Evolutionary conservation across 2,888 invertebrate species (phyloP).

Genomic region (Petrophora chlorosata): DNA sequence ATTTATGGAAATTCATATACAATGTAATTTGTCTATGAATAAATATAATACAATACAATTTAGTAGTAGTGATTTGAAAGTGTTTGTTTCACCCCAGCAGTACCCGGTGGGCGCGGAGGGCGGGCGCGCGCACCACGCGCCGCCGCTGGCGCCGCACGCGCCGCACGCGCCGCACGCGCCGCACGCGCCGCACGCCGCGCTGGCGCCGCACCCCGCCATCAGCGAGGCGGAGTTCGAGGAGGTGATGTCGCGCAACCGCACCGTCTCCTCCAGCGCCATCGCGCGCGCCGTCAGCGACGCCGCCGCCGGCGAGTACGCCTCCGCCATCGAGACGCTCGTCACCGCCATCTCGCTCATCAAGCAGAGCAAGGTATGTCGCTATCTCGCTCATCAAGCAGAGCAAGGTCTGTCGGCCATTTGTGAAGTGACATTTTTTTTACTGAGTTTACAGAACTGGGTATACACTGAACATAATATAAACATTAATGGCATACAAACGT

Average conservation of each 20-base stretch:
- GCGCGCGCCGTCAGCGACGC: conserved; percentile 98
- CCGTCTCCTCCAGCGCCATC: conserved; percentile 98
- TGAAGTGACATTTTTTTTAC: too few relatives aligned
- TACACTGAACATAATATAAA: too few relatives aligned
- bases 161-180: conserved; percentile 34
- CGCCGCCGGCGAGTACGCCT: conserved; percentile 98
- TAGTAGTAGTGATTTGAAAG: too few relatives aligned
- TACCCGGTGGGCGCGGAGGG: conserved; percentile 42
- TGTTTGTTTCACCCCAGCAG: conserved; percentile 31
- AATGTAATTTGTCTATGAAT: too few relatives aligned
- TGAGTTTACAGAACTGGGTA: too few relatives aligned
- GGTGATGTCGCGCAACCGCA: conserved; percentile 96
- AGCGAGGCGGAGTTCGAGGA: conserved; percentile 99
- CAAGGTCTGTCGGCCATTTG: too few relatives aligned
- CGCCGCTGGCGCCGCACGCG: conserved; percentile 44
- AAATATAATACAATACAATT: too few relatives aligned
- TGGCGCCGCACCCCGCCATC: conserved; percentile 72
- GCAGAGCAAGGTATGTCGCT: conserved; percentile 93
- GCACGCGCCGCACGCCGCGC: conserved; percentile 34
- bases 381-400: not conserved
- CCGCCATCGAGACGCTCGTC: conserved; percentile 98
- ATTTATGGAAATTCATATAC: too few relatives aligned
- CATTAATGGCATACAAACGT: too few relatives aligned
- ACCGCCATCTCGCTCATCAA: conserved; percentile 99
- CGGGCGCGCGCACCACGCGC: conserved; percentile 34